These are phyloP conservation scores for Podarcis raffonei DNA, from an alignment of 2,113 vertebrate genomes.

Conservation along the genomic window DNA sequence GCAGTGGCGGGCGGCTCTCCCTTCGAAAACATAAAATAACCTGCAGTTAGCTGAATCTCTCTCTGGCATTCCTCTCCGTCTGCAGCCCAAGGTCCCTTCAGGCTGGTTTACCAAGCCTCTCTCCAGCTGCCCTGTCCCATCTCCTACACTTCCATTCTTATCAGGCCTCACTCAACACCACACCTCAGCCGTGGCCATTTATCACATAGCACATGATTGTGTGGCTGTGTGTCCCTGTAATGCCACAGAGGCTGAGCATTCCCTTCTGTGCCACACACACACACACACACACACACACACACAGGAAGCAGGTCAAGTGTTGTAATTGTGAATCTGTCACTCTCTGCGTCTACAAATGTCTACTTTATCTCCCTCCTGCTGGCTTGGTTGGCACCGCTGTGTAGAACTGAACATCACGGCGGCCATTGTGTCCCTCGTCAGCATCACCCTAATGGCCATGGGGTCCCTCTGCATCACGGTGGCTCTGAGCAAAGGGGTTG, in stretches of 20 bases:
- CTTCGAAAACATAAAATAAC: not conserved
- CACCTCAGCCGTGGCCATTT: not conserved
- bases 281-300: not conserved
- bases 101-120: not conserved
- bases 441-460: constrained; percentile 83
- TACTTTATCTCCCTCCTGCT: not conserved
- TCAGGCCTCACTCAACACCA: not conserved
- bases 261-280: not conserved
- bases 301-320: not conserved
- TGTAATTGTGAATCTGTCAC: not conserved
- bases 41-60: not conserved
- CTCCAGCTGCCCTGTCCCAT: not conserved
- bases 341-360: not conserved
- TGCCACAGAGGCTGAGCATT: not conserved
- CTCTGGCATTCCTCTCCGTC: not conserved
- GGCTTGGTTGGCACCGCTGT: too few species aligned
- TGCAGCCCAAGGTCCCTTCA: not conserved
- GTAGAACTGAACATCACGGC: constrained; percentile 83
- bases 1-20: not conserved
- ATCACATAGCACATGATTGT: not conserved
- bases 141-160: not conserved
- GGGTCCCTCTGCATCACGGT: constrained; percentile 87
- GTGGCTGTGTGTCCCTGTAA: not conserved
- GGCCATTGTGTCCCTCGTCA: constrained; percentile 81
- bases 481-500: constrained; percentile 87